These are phyloP conservation scores for Acrobeloides nanus DNA, from an alignment of 2,888 invertebrate species.

Conservation along the genomic window DNA sequence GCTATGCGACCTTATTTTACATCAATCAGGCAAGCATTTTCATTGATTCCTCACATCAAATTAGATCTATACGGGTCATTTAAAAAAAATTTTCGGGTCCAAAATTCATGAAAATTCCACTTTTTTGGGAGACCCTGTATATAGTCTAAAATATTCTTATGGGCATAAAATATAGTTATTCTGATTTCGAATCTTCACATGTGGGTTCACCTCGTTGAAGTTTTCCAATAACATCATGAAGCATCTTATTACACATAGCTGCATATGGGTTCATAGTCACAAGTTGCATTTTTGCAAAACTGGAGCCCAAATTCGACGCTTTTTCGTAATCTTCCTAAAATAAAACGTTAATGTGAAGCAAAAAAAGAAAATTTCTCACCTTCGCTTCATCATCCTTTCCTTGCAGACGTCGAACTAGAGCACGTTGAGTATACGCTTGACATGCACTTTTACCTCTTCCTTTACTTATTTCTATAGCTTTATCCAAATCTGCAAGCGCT, in stretches of 20 bases:
- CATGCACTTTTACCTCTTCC: slow-evolving; percentile 61
- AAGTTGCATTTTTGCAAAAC: slow-evolving; percentile 74
- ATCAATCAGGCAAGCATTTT: too few species aligned
- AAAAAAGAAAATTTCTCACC: slow-evolving; percentile 21
- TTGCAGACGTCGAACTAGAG: slow-evolving; percentile 67
- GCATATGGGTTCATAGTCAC: slow-evolving; percentile 86
- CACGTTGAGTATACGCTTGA: slow-evolving; percentile 77
- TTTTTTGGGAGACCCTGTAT: too few species aligned
- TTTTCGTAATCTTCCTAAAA: slow-evolving; percentile 66
- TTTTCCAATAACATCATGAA: slow-evolving; percentile 45
- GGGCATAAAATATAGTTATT: too few species aligned
- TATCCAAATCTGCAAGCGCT: slow-evolving; percentile 66
- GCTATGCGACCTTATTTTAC: too few species aligned
- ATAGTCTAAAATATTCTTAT: too few species aligned
- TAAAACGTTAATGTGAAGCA: neutral
- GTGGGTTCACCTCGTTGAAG: too few species aligned
- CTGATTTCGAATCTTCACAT: too few species aligned
- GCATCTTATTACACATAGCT: slow-evolving; percentile 84
- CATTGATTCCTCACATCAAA: too few species aligned
- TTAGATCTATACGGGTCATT: too few species aligned
- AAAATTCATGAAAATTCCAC: too few species aligned
- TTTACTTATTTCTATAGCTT: slow-evolving; percentile 65
- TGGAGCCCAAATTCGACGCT: slow-evolving; percentile 74
- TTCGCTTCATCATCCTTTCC: slow-evolving; percentile 66
- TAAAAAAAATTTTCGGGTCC: too few species aligned